Base-by-base conservation (phyloP, 2,888 invertebrate species). In the Hydrotaea cyrtoneurina region DNA sequence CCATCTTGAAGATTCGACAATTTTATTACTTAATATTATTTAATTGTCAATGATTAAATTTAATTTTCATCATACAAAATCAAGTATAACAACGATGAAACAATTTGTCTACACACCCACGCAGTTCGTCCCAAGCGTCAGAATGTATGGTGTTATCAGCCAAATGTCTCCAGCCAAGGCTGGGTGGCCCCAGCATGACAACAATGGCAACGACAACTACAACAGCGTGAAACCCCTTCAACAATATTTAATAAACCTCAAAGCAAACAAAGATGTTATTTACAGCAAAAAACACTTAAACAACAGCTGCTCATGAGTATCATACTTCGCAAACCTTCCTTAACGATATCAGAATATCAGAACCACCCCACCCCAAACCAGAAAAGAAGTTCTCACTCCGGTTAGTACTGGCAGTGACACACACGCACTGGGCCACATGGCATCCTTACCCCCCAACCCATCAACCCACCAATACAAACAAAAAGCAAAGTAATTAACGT, bases 401-500 rank as follows among this genome's bases (percentile, higher is more conserved):
- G 31, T 7, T 72, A 76, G 50, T 69, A 78, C 78, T 53, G 50
- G 23, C 3, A 53, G 10, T 36, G 0, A 69, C 69, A 76, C 19
- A 55, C 4, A 76, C 11, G 53, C 17, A 66, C 26, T 0, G 46
- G 13, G 7, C 13, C 31, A 72, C 19, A 39, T 7, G n/a, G n/a
- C n/a, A n/a, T n/a, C n/a, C n/a, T n/a, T n/a, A n/a, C n/a, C n/a
- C n/a, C n/a, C n/a, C n/a, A n/a, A n/a, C n/a, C n/a, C n/a, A n/a
- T n/a, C 43, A 17, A 55, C 57, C 62, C 46, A 72, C 71, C n/a
- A 26, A 59, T 46, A 66, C 53, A 79, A 19, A 79, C 71, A 73
- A 78, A 78, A 84, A 78, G 46, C 78, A 82, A 82, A 82, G 82
- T 80, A 85, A 85, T 85, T 82, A 85, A 85, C 85, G 82, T 85